These are phyloP conservation scores for Coregonus sp. DNA, from an alignment of 2,797 vertebrate genomes.

Conservation along the genomic window DNA sequence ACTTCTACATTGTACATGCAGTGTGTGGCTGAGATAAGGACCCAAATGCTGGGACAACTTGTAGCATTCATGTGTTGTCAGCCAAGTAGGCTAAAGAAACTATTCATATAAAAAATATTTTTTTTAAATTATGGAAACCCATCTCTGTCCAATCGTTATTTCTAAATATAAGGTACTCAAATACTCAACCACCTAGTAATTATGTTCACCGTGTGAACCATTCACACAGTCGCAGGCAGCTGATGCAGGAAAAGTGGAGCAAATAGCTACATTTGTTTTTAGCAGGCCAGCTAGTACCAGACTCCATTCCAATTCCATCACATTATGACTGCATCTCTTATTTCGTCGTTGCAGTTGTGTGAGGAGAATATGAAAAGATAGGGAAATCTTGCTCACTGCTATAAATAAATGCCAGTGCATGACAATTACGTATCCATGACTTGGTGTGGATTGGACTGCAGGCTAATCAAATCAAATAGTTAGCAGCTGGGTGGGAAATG, in stretches of 20 bases:
- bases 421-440: neutral
- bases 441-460: constrained; percentile 50
- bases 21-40: neutral
- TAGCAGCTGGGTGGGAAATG: neutral
- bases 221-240: neutral
- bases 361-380: neutral
- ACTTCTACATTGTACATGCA: neutral
- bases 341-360: neutral
- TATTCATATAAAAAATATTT: neutral
- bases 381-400: neutral
- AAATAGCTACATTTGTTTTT: neutral
- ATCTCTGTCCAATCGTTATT: neutral
- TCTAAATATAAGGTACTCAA: neutral
- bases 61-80: neutral
- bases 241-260: neutral
- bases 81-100: neutral
- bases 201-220: neutral
- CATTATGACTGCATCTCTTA: neutral
- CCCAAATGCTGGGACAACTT: neutral
- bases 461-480: constrained; percentile 38
- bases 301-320: neutral
- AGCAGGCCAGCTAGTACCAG: neutral
- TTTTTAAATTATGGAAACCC: neutral
- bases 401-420: neutral
- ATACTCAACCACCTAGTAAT: neutral